phyloP scores from a whole-genome alignment of 2,888 invertebrate genomes.

The Cryptus armator region DNA sequence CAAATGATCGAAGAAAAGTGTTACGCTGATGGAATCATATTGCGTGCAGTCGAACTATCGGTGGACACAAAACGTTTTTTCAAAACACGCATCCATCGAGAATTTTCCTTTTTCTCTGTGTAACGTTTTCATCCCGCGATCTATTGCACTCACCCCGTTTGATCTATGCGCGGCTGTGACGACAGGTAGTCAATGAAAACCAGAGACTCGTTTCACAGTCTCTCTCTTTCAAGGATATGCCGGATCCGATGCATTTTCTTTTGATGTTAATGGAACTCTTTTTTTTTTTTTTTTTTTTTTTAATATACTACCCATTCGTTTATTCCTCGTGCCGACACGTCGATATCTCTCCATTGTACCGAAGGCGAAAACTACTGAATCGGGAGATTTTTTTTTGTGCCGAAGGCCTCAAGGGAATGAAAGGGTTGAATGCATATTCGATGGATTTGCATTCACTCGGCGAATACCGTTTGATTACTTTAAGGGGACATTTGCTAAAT shows the following conservation, averaged over 20 bases:
- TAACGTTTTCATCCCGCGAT: constrained; percentile 1
- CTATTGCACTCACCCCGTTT: constrained; percentile 15
- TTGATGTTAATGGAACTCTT: background rate
- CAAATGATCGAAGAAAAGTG: constrained; percentile 11
- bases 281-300: background rate
- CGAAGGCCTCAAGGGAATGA: background rate
- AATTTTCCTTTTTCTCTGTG: constrained; percentile 18
- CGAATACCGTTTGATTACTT: background rate
- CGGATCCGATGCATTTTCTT: background rate
- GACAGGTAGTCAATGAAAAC: constrained; percentile 50
- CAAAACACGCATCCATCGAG: constrained; percentile 38
- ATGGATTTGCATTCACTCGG: background rate
- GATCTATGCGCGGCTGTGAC: constrained; percentile 13
- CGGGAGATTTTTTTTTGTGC: background rate
- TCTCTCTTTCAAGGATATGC: background rate
- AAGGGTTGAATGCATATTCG: background rate
- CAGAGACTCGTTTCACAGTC: constrained; percentile 6
- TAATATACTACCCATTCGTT: background rate
- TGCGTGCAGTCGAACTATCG: constrained; percentile 29
- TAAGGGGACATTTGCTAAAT: background rate
- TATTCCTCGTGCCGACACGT: background rate
- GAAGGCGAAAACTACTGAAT: background rate
- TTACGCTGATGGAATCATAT: constrained; percentile 23
- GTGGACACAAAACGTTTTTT: constrained; percentile 52
- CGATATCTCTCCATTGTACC: background rate